These are phyloP conservation scores for Xestoiulus laeticollis DNA, from an alignment of 2,888 invertebrate species.

Conservation along the genomic window DNA sequence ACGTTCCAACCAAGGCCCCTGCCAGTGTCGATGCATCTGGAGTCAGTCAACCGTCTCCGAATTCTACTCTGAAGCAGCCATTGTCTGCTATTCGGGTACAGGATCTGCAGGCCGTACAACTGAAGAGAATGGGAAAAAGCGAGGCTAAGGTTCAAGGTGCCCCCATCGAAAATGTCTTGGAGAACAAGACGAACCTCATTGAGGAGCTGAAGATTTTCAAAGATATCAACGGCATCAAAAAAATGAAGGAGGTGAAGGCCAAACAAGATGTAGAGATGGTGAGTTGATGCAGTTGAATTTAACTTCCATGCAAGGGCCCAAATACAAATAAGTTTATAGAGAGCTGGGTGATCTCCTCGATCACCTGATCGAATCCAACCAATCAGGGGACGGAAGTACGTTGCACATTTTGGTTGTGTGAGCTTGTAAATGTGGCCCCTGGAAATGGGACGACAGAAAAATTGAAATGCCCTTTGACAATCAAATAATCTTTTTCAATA, in stretches of 20 bases:
- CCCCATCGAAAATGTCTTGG: slow-evolving; percentile 49
- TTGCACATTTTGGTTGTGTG: too few relatives aligned
- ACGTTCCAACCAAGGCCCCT: slow-evolving; percentile 62
- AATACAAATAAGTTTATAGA: neutral
- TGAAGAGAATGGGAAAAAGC: slow-evolving; percentile 61
- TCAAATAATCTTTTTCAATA: too few relatives aligned
- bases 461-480: too few relatives aligned
- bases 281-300: slow-evolving; percentile 45
- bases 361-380: too few relatives aligned
- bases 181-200: slow-evolving; percentile 80
- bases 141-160: neutral
- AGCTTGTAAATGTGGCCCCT: too few relatives aligned
- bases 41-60: slow-evolving; percentile 57
- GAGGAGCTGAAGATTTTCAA: slow-evolving; percentile 92
- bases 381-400: too few relatives aligned
- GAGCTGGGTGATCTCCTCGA: too few relatives aligned
- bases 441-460: too few relatives aligned
- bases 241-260: slow-evolving; percentile 88
- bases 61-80: slow-evolving; percentile 72
- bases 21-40: slow-evolving; percentile 60
- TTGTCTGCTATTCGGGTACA: slow-evolving; percentile 88
- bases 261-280: slow-evolving; percentile 77
- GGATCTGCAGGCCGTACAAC: slow-evolving; percentile 83
- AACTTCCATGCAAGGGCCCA: too few relatives aligned
- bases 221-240: slow-evolving; percentile 92